A percentile compares a stretch with the other conserved stretches of the same genome.
Conservation (phyloP, 2,888 invertebrate species). For the Dryococelus australis region DNA sequence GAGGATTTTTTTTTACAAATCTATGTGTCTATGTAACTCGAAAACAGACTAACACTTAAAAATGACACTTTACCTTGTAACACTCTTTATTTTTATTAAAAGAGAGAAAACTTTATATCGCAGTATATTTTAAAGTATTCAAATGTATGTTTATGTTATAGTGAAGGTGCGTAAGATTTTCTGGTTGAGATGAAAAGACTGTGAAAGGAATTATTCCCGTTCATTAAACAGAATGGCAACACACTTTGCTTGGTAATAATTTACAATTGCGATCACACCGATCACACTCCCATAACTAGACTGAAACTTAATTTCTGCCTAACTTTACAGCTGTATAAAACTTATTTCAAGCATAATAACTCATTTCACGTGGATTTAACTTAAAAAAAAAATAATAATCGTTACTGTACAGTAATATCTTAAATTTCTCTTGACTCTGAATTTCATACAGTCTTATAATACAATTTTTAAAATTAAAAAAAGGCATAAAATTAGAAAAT, state of each 20-base stretch:
- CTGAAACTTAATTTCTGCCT: slow-evolving; percentile 4
- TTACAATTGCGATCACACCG: not conserved
- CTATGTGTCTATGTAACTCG: slow-evolving; percentile 16
- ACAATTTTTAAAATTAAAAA: slow-evolving; percentile 4
- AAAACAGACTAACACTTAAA: slow-evolving; percentile 30
- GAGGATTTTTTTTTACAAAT: slow-evolving; percentile 5
- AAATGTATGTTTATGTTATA: slow-evolving; percentile 24
- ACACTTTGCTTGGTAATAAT: slow-evolving; percentile 4
- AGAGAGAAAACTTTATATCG: slow-evolving; percentile 26
- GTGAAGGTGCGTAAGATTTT: slow-evolving; percentile 29
- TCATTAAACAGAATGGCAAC: slow-evolving; percentile 10
- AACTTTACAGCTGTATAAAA: not conserved
- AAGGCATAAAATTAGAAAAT: not conserved
- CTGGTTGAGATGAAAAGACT: slow-evolving; percentile 27
- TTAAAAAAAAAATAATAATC: slow-evolving; percentile 11
- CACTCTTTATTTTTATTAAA: slow-evolving; percentile 12
- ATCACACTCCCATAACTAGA: not conserved
- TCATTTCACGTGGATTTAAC: slow-evolving; percentile 13
- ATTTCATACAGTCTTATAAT: slow-evolving; percentile 19
- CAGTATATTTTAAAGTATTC: slow-evolving; percentile 20
- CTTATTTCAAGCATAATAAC: not conserved
- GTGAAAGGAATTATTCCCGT: slow-evolving; percentile 1
- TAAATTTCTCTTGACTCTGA: slow-evolving; percentile 3
- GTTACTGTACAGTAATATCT: slow-evolving; percentile 20
- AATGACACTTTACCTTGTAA: slow-evolving; percentile 26